Evolutionary conservation across 2,113 vertebrate species (phyloP).

Genomic region (Catharus bicknelli): DNA sequence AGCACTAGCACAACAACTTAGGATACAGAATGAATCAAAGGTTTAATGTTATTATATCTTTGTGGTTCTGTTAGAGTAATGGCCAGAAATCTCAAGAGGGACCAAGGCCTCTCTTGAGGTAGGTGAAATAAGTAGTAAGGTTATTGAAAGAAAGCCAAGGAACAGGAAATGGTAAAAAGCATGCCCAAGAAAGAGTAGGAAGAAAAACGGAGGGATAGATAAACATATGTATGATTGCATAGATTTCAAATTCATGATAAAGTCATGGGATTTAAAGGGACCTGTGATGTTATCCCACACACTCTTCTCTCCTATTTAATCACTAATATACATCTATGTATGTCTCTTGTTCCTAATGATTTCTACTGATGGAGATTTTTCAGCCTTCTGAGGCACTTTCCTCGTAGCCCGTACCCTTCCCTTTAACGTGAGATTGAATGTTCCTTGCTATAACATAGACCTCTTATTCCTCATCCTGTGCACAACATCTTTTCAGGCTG

Average conservation of each 20-base stretch:
- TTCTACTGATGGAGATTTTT: not conserved
- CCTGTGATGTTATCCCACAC: not conserved
- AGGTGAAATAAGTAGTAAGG: not conserved
- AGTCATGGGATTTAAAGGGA: not conserved
- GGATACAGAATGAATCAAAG: conserved; percentile 15
- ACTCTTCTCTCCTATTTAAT: not conserved
- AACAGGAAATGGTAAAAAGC: not conserved
- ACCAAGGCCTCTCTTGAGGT: not conserved
- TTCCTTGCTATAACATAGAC: not conserved
- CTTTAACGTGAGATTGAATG: not conserved
- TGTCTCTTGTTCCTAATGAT: not conserved
- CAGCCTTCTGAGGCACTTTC: not conserved
- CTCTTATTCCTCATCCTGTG: not conserved
- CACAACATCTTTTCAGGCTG: not conserved
- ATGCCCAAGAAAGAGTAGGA: not conserved
- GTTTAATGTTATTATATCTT: conserved; percentile 37
- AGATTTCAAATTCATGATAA: not conserved
- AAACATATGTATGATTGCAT: rapidly evolving
- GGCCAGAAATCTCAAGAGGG: not conserved
- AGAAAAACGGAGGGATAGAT: not conserved
- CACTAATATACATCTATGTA: not conserved
- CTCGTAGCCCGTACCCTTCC: not conserved
- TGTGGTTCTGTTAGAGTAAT: conserved; percentile 23
- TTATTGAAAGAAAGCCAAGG: conserved; percentile 9
- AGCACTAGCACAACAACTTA: not conserved